Evolutionary conservation across 2,888 invertebrate species (phyloP), one percentile per base, ranked within the genome.

Genomic region (Barypeithes pellucidus): DNA sequence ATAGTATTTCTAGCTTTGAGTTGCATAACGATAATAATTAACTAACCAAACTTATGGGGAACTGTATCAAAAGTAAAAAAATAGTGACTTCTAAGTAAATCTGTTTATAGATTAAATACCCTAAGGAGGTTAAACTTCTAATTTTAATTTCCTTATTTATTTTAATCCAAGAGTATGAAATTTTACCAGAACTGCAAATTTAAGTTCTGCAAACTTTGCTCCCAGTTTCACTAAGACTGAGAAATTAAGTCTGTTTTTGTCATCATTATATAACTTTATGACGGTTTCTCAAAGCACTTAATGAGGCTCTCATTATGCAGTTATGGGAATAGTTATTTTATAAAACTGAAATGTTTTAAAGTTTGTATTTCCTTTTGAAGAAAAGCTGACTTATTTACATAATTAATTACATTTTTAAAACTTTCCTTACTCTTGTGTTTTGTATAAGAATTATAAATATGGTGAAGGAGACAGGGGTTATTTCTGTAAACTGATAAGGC

Each of bases 171-270:
- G 1, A 45, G 3, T 16, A 4, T 47, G 22, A 22, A 52, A 24
- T 33, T 54, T n/a, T 16, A 52, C 33, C 29, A 54, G 14, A 54
- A 54, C 16, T 54, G 54, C 29, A 52, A 52, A 52, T n/a, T 52
- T 52, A 12, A 52, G n/a, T 52, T 24, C n/a, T 0, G 52, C 12
- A 54, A 54, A 54, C 54, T 33, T 54, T 29, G 54, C 54, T 9
- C 9, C 29, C 2, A 54, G 29, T 54, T 54, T 54, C 29, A 33
- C 54, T 33, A 33, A 54, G 33, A 14, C 54, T 1, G 50, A 24
- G n/a, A 54, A 54, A 54, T 54, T 54, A 54, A 54, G 54, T 33
- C 54, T 54, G 54, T 54, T 54, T 54, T 54, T 54, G 54, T 54
- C 54, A 54, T 54, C 29, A 33, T 54, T 54, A 54, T 54, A 33